phyloP scores from a whole-genome alignment of 2,797 vertebrate species.

The Sebastes trivittatus region DNA sequence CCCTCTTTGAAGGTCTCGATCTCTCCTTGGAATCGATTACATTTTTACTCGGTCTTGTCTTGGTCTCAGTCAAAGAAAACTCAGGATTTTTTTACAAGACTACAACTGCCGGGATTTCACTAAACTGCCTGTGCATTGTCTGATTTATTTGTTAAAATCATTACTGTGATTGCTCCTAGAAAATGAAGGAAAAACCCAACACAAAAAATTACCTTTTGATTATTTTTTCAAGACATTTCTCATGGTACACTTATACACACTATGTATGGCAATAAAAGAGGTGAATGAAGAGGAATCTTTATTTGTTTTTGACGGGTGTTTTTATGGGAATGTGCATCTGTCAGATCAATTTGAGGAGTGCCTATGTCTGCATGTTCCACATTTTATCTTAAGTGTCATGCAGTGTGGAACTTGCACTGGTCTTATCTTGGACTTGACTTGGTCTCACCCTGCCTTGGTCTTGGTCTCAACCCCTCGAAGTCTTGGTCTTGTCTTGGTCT shows the following conservation, averaged over 20 bases:
- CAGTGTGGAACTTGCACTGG: not conserved
- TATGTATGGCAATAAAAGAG: not conserved
- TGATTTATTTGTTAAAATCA: not conserved
- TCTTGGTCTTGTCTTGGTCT: not conserved
- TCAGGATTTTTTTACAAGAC: not conserved
- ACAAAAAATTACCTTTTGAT: not conserved
- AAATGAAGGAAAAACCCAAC: not conserved
- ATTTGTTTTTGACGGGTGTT: too few species aligned
- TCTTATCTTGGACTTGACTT: not conserved
- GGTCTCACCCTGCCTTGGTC: not conserved
- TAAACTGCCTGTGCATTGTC: not conserved
- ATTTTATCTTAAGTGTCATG: not conserved
- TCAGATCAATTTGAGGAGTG: not conserved
- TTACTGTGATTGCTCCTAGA: not conserved
- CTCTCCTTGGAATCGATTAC: not conserved
- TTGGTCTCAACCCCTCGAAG: not conserved
- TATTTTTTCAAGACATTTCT: not conserved
- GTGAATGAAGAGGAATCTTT: not conserved
- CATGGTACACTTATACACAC: not conserved
- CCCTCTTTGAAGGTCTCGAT: not conserved
- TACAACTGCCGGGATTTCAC: not conserved
- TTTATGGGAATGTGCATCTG: too few species aligned
- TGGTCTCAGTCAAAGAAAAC: not conserved
- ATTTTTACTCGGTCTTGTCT: not conserved
- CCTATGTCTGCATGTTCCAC: not conserved